Evolutionary conservation across 2,797 vertebrate species (phyloP).

Genomic region (Setipinna tenuifilis): DNA sequence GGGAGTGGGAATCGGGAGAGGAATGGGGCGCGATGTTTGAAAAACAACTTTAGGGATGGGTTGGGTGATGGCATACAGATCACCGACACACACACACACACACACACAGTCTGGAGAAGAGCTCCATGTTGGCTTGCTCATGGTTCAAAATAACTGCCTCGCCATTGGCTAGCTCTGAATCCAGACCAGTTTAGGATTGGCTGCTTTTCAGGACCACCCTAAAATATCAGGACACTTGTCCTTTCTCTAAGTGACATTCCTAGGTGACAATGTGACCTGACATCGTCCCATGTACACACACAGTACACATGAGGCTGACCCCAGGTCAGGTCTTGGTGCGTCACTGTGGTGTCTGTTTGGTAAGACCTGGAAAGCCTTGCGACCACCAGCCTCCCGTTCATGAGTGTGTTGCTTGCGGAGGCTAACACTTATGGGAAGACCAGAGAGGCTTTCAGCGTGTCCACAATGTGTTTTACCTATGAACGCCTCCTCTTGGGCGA

Average conservation of each 20-base stretch:
- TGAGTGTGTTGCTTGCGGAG: slow-evolving; percentile 56
- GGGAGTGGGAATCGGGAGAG: background rate
- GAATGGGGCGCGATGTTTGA: background rate
- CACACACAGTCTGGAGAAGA: slow-evolving; percentile 1
- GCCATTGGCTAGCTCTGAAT: background rate
- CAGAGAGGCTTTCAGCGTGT: slow-evolving; percentile 38
- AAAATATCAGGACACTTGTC: background rate
- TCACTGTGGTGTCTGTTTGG: background rate
- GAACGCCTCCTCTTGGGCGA: background rate
- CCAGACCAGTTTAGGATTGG: background rate
- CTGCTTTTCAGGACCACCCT: background rate
- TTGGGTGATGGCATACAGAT: background rate
- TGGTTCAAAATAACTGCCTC: background rate
- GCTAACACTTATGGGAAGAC: slow-evolving; percentile 48
- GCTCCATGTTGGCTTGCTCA: background rate
- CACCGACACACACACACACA: background rate
- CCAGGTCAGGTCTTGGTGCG: background rate
- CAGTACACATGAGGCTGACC: background rate
- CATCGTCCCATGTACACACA: background rate
- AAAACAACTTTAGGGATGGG: background rate
- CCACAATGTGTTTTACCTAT: slow-evolving; percentile 34
- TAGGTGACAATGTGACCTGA: background rate
- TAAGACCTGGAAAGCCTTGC: background rate
- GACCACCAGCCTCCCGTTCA: slow-evolving; percentile 18
- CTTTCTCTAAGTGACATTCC: background rate